Evolutionary conservation across 2,113 vertebrate species (phyloP).

Genomic region (Aspiorhynchus laticeps): DNA sequence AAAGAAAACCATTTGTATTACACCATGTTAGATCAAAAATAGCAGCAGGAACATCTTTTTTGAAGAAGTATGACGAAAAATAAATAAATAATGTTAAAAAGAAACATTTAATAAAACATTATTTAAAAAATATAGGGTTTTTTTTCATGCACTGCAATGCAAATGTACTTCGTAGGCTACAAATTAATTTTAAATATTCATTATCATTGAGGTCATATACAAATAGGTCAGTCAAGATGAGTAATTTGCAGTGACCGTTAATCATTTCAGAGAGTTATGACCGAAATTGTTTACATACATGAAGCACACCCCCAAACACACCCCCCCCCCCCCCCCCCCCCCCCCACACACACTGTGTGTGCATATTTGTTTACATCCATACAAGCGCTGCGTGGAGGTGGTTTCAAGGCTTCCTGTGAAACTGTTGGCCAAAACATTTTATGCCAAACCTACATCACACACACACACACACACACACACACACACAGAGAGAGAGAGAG

Average conservation of each 20-base stretch:
- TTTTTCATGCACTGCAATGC: not conserved
- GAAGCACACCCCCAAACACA: not conserved
- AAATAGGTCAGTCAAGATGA: not conserved
- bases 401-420: not conserved
- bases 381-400: not conserved
- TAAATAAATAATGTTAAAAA: too few species aligned
- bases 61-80: too few species aligned
- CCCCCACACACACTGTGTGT: not conserved
- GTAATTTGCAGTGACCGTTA: not conserved
- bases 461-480: not conserved
- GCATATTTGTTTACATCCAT: not conserved
- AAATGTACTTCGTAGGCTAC: not conserved
- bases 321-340: too few species aligned
- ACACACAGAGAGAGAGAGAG: too few species aligned
- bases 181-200: not conserved
- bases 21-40: too few species aligned
- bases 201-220: not conserved
- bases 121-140: too few species aligned
- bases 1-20: too few species aligned
- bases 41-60: too few species aligned
- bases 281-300: not conserved
- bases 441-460: not conserved
- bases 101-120: too few species aligned
- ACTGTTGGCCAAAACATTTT: conserved; percentile 21
- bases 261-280: not conserved